Base-by-base conservation (phyloP, 2,797 vertebrate species). In the Remorina albescens region DNA sequence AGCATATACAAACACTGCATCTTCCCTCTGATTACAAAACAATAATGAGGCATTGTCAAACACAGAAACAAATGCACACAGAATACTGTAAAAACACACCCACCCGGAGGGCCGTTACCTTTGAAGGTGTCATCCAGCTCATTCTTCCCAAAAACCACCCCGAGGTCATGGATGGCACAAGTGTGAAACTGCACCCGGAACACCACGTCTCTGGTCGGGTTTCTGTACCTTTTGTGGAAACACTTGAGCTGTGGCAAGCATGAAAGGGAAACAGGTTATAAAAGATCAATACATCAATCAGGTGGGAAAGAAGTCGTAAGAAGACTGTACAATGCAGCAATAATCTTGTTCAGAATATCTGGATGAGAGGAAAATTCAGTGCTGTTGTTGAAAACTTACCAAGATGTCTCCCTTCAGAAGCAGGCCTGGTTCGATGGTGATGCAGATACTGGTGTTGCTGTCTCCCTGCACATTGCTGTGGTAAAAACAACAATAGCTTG, bases 131-230 rank as follows among this genome's bases (percentile, higher is more conserved):
- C 97, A 0, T 99, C 98, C 65, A 99, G 92, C 89, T 99, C 97
- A 26, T 94, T 96, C 87, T 99, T 99, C 66, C 95, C 96, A 47
- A 99, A 98, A 76, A 99, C 96, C 0, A 99, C 90, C 0, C 96
- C 97, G 2, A 99, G 94, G 86, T 99, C 97, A 0, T 99, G 98
- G 86, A 99, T 95, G 9, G 97, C 97, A 0, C 98, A 99, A 0
- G 98, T 99, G 88, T 99, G 97, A 94, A 99, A 99, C 93, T 99
- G 98, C 76, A 98, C 97, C 0, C 97, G 94, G 92, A 99, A 99
- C 80, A 99, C 94, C 71, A 97, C 95, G 0, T 99, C 98, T 10
- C 97, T 95, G 47, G 92, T 96, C 0, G 97, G 94, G 89, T 94
- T 97, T 64, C 95, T 95, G 92, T 93, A 98, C 63, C 96, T 94